Conservation (phyloP, 2,888 invertebrate genomes). For the Fragum fragum region DNA sequence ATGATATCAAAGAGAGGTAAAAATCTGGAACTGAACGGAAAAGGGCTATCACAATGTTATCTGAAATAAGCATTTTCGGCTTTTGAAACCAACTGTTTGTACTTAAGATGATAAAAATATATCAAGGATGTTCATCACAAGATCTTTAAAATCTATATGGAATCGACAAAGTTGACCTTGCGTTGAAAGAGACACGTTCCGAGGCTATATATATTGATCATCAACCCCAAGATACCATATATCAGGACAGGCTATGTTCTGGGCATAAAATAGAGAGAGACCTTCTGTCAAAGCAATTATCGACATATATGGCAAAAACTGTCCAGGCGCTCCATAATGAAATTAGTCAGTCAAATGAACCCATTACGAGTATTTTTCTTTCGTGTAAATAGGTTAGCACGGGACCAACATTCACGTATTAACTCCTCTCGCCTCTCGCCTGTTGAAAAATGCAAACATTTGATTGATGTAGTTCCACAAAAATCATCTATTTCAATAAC, state of each 20-base stretch:
- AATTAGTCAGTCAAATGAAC: conserved; percentile 1
- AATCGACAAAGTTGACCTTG: not conserved
- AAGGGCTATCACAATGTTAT: no score
- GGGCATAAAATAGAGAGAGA: not conserved
- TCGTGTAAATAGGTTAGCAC: not conserved
- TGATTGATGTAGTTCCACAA: no score
- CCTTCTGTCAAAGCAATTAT: not conserved
- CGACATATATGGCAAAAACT: conserved; percentile 6
- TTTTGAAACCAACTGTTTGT: no score
- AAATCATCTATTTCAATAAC: no score
- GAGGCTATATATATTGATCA: not conserved
- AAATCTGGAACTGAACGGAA: no score
- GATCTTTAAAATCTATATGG: no score
- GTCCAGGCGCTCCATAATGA: not conserved
- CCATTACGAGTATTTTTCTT: not conserved
- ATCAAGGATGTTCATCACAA: no score
- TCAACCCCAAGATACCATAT: not conserved
- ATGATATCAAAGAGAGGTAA: no score
- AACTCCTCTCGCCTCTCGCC: not conserved
- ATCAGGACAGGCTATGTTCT: not conserved
- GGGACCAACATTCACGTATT: not conserved
- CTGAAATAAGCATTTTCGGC: no score
- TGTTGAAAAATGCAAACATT: no score
- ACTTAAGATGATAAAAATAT: no score
- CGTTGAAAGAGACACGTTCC: not conserved